Evolutionary conservation across 2,797 vertebrate species (phyloP), one percentile per base, ranked within the genome.

Genomic region (Enteromius mattozi): DNA sequence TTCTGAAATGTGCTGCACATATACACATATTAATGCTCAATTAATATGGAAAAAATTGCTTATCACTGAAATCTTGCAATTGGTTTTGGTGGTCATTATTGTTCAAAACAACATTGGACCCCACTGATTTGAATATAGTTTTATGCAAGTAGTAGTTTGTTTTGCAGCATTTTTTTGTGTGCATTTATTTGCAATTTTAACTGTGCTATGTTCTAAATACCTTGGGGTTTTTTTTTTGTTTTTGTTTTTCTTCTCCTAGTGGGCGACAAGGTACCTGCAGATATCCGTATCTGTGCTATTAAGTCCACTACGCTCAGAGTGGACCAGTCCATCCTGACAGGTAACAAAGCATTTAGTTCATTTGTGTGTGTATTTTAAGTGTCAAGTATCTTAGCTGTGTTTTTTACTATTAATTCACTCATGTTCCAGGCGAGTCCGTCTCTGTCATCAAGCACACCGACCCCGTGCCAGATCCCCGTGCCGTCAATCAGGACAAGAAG

Each of bases 401-500:
- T 4, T 30, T 76, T 74, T 71, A 35, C 19, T 35, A 56, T 66
- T 59, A 27, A 82, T 77, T 65, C 3, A 24, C 16, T 9, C 19
- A 14, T 45, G 14, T 47, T 74, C 24, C 80, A 89, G 98, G 98
- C 84, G 98, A 99, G 89, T 99, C 98, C 21, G 94, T 99, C 33
- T 99, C 98, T 6, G 96, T 99, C 88, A 99, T 99, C 90, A 99
- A 99, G 92, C 98, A 99, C 93, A 99, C 98, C 0, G 98, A 99
- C 90, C 98, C 98, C 0, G 97, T 99, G 51, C 98, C 98, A 4
- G 98, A 99, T 92, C 98, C 97, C 13, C 97, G 98, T 35, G 98
- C 98, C 47, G 98, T 99, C 85, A 99, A 99, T 90, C 98, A 99
- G 88, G 98, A 99, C 92, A 99, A 99, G 91, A 99, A 99, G 95